Percentiles rank a stretch among this genome's conserved stretches.
These are phyloP conservation scores for Drosophila paramelanica DNA, from an alignment of 2,888 invertebrate species.

Conservation along the genomic window DNA sequence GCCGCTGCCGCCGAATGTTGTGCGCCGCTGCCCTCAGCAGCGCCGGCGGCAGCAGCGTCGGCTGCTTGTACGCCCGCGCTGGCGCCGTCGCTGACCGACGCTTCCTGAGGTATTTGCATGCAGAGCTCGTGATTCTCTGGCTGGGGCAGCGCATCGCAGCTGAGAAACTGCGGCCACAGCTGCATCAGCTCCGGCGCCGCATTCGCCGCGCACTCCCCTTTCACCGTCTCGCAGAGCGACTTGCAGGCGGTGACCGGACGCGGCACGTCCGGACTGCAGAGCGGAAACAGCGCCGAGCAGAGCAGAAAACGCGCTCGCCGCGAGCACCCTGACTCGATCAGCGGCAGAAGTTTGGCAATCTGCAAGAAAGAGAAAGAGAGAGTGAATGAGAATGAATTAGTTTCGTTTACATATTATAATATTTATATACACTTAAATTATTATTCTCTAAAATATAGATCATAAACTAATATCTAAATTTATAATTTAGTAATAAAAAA, in stretches of 20 bases:
- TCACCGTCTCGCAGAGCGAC: constrained; percentile 92
- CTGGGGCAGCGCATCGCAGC: constrained; percentile 92
- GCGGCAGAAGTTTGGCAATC: constrained; percentile 89
- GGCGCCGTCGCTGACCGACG: constrained; percentile 18
- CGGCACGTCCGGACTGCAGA: constrained; percentile 94
- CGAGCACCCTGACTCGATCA: constrained; percentile 92
- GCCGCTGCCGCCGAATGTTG: constrained; percentile 12
- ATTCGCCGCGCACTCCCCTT: constrained; percentile 87
- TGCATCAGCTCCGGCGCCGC: constrained; percentile 87
- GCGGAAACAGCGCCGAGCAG: constrained; percentile 95
- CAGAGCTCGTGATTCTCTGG: constrained; percentile 89
- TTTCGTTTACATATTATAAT: too few species aligned
- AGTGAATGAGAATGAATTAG: background rate
- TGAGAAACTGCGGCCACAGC: constrained; percentile 90
- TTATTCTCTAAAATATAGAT: too few species aligned
- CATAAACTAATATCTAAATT: too few species aligned
- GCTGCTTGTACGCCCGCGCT: background rate
- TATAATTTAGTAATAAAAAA: too few species aligned
- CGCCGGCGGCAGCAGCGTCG: constrained; percentile 14
- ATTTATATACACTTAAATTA: too few species aligned
- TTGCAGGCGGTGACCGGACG: constrained; percentile 94
- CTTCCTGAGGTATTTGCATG: constrained; percentile 88
- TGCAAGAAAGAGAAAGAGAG: constrained; percentile 85
- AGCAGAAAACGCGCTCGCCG: constrained; percentile 93
- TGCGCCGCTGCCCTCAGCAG: background rate